Conservation (phyloP, 2,113 vertebrate species). For the Apteryx owenii region DNA sequence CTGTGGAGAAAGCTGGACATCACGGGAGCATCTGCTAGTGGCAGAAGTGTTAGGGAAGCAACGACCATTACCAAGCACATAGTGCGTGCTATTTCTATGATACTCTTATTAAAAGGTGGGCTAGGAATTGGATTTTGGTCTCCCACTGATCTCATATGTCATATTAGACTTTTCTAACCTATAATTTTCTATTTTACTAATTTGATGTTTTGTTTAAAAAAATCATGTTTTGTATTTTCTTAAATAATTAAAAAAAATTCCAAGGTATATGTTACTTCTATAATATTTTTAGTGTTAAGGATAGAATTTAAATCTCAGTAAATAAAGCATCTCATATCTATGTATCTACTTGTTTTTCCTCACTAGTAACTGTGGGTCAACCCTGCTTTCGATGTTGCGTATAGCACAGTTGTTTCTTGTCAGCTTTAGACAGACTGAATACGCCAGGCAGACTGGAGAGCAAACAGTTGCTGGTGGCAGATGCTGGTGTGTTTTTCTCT, state of each 20-base stretch:
- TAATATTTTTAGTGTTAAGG: neutral
- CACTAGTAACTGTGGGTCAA: neutral
- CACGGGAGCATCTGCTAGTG: neutral
- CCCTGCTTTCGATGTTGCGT: neutral
- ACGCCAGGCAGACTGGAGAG: neutral
- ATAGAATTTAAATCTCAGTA: neutral
- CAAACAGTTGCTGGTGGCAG: neutral
- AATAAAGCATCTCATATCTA: neutral
- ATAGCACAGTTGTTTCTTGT: neutral
- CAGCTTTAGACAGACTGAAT: neutral
- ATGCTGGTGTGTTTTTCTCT: neutral
- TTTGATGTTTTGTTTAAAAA: neutral
- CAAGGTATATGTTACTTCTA: neutral
- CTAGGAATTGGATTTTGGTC: neutral
- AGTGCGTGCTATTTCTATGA: neutral
- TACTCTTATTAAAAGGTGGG: neutral
- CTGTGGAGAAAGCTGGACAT: neutral
- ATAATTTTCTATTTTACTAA: neutral
- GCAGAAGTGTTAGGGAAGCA: neutral
- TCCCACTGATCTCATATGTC: rapidly evolving
- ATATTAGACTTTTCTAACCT: neutral
- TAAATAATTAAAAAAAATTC: neutral
- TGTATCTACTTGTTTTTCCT: neutral
- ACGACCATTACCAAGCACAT: rapidly evolving
- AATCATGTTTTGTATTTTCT: neutral